Conservation (phyloP, 2,888 invertebrate genomes). For the Augochlorella aurata region DNA sequence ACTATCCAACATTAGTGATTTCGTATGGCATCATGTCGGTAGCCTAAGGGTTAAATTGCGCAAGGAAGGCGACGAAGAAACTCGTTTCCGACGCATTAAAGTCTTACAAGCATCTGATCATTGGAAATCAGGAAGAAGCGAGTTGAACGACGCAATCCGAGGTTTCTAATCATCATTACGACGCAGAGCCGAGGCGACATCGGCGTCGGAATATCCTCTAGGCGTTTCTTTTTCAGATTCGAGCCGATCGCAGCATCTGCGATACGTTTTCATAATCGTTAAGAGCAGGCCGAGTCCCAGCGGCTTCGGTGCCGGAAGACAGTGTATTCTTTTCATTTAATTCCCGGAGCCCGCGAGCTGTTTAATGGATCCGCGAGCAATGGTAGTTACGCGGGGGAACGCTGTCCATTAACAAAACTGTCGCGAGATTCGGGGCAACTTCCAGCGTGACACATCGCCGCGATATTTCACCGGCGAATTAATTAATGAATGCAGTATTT, state of each 20-base stretch:
- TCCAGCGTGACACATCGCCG: slow-evolving; percentile 50
- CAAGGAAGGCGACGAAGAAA: too few relatives aligned
- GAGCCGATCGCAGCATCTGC: slow-evolving; percentile 1
- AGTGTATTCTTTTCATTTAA: slow-evolving; percentile 47
- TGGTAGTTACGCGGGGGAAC: slow-evolving; percentile 36
- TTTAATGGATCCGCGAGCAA: slow-evolving; percentile 47
- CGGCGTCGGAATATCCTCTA: neutral
- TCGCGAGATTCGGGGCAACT: slow-evolving; percentile 58
- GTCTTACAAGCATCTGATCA: too few relatives aligned
- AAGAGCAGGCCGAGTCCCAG: slow-evolving; percentile 15
- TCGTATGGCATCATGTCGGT: too few relatives aligned
- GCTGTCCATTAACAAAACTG: slow-evolving; percentile 62
- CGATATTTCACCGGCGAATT: slow-evolving; percentile 60
- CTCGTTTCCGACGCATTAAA: too few relatives aligned
- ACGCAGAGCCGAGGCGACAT: neutral
- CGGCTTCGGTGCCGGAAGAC: slow-evolving; percentile 12
- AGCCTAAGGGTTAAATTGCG: too few relatives aligned
- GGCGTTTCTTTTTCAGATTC: neutral
- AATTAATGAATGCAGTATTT: slow-evolving; percentile 62
- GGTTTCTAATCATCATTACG: slow-evolving; percentile 16
- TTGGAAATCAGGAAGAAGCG: too few relatives aligned
- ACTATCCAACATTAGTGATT: too few relatives aligned
- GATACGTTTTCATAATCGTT: slow-evolving; percentile 46
- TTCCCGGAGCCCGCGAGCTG: slow-evolving; percentile 40
- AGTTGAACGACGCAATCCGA: neutral